phyloP scores from a whole-genome alignment of 1,140 invertebrate species.

The Druon quercuslanigerum region DNA sequence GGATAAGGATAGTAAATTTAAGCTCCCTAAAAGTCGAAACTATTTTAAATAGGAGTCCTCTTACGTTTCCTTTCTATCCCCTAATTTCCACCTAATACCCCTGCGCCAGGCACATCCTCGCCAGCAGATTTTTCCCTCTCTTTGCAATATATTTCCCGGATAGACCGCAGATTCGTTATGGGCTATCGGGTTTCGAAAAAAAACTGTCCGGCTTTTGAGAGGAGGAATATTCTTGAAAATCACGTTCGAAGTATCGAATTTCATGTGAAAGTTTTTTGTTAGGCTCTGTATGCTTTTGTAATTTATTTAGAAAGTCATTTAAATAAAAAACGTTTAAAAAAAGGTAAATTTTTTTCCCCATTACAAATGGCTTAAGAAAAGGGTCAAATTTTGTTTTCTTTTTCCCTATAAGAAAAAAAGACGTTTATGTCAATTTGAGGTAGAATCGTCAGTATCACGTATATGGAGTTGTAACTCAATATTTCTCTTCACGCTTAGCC shows the following conservation, averaged over 20 bases:
- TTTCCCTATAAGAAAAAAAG: no score
- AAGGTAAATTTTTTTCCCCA: no score
- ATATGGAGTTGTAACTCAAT: no score
- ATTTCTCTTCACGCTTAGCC: no score
- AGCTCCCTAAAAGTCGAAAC: background rate
- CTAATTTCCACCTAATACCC: conserved; percentile 20
- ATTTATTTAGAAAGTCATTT: no score
- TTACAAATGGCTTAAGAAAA: no score
- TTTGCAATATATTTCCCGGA: conserved; percentile 23
- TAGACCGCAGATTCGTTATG: conserved; percentile 3
- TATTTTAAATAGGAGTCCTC: conserved; percentile 4
- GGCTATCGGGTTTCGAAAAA: conserved; percentile 15
- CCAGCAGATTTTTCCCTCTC: conserved; percentile 31
- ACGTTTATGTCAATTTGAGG: no score
- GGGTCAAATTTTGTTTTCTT: no score
- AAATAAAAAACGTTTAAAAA: no score
- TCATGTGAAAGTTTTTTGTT: background rate
- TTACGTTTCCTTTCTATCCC: background rate
- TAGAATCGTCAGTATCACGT: no score
- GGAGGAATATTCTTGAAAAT: background rate
- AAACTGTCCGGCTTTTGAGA: conserved; percentile 15
- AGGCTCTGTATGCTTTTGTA: no score
- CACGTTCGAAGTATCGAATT: conserved; percentile 9
- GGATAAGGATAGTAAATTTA: conserved; percentile 1
- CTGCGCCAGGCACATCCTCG: background rate